Evolutionary conservation across 2,888 invertebrate genomes (phyloP), one percentile per base, ranked within the genome.

Genomic region (Acrobasis suavella): DNA sequence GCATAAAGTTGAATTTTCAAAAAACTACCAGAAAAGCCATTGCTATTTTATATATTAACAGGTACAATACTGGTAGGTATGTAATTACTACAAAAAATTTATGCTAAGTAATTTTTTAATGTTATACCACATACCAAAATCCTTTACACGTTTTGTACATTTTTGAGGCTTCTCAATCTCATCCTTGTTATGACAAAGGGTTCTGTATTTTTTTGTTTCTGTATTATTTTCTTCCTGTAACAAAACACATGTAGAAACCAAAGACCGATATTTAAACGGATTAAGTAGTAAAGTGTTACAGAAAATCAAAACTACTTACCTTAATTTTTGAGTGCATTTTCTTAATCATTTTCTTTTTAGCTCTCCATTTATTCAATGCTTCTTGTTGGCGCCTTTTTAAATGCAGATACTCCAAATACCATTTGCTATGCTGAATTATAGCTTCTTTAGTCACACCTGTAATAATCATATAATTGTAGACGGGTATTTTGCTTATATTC

Each of bases 311-410:
- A n/a, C n/a, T 32, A 64, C 9, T 12, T 42, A 64, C 64, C 64
- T 54, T 15, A 17, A 63, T 39, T 42, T 10, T 15, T 22, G 17
- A 38, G 42, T 60, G 59, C 12, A 69, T 65, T 63, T 77, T 81
- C 65, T 73, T 80, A 10, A 80, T 75, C 67, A 75, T 75, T 60
- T 63, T 69, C 72, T 78, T 85, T 59, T 81, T 87, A 42, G 74
- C 70, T 75, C 84, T 81, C 87, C 91, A 88, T 73, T 86, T 86
- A 54, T 85, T 76, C 49, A 93, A 74, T 22, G 91, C 91, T 50
- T 66, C 74, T 68, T 83, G 80, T 68, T 92, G 91, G 38, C 75
- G 74, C 46, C 77, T 71, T 72, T 88, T 89, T 12, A 89, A 74
- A 63, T 72, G 67, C 16, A 84, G 50, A 68, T 82, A 92, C 71